phyloP scores from a whole-genome alignment of 2,797 vertebrate species.

The Hoplostethus atlanticus region DNA sequence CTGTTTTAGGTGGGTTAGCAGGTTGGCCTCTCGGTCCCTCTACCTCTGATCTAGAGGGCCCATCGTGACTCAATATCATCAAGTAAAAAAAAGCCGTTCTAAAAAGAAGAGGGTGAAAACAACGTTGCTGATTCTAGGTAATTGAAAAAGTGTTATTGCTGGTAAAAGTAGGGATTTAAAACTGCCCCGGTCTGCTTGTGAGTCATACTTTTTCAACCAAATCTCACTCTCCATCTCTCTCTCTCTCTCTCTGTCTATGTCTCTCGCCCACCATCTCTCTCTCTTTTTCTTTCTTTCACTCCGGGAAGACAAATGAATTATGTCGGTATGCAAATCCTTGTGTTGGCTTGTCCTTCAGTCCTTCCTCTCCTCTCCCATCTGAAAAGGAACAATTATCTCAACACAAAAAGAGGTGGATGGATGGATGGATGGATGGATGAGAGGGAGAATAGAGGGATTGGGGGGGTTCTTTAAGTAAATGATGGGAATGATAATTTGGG shows the following conservation, averaged over 20 bases:
- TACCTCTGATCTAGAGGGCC: too few relatives aligned
- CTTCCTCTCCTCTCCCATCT: constrained; percentile 74
- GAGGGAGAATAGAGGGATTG: constrained; percentile 28
- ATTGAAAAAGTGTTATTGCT: too few relatives aligned
- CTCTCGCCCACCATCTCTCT: not conserved
- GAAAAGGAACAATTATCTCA: constrained; percentile 91
- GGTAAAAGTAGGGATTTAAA: not conserved
- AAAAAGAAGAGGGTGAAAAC: too few relatives aligned
- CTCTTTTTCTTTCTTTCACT: not conserved
- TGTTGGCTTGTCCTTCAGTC: constrained; percentile 41
- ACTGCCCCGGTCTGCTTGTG: not conserved
- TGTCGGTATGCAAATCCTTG: constrained; percentile 74
- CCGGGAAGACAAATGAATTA: constrained; percentile 75
- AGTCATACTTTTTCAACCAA: constrained; percentile 27
- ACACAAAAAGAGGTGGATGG: constrained; percentile 80
- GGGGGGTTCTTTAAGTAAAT: constrained; percentile 26
- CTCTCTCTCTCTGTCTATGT: constrained; percentile 63
- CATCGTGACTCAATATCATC: too few relatives aligned
- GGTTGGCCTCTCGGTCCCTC: too few relatives aligned
- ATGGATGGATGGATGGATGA: constrained; percentile 29
- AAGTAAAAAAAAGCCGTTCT: too few relatives aligned
- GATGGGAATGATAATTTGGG: constrained; percentile 90
- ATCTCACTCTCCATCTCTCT: not conserved
- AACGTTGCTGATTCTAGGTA: too few relatives aligned
- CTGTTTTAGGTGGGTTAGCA: too few relatives aligned